Percentiles rank a stretch among this genome's conserved stretches.
Evolutionary conservation across 1,140 invertebrate genomes (phyloP).

Genomic region (Trichonephila clavata): DNA sequence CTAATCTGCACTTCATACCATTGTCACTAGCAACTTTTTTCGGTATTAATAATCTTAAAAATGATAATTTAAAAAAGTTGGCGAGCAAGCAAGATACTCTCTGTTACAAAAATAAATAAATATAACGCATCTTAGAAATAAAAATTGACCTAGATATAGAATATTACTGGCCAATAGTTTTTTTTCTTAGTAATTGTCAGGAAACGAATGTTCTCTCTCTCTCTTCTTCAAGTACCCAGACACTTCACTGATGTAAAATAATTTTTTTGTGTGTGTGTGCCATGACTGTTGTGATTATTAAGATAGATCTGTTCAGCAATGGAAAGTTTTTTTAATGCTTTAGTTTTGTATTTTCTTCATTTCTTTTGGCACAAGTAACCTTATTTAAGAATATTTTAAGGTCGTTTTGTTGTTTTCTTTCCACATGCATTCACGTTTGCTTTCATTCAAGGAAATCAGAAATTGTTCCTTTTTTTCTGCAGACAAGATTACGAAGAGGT

Average conservation of each 20-base stretch:
- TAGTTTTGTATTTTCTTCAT: not conserved
- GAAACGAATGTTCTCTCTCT: not conserved
- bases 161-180: not conserved
- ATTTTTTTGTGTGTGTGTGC: not conserved
- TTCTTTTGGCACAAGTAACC: not conserved
- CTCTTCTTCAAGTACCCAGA: not conserved
- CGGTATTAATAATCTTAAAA: not conserved
- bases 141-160: not conserved
- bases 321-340: not conserved
- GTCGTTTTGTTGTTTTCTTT: not conserved
- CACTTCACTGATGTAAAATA: not conserved
- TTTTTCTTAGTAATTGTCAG: not conserved
- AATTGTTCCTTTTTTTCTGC: not conserved
- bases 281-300: not conserved
- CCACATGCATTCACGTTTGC: not conserved
- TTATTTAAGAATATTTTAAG: conserved; percentile 2
- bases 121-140: not conserved
- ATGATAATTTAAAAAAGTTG: not conserved
- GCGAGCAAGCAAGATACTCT: not conserved
- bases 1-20: not conserved
- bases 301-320: not conserved
- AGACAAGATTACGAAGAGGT: not conserved
- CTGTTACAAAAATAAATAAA: not conserved
- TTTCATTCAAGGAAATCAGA: not conserved
- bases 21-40: not conserved